Evolutionary conservation across 2,797 vertebrate genomes (phyloP), one percentile per base, ranked within the genome.

Genomic region (Taenioides sp.): DNA sequence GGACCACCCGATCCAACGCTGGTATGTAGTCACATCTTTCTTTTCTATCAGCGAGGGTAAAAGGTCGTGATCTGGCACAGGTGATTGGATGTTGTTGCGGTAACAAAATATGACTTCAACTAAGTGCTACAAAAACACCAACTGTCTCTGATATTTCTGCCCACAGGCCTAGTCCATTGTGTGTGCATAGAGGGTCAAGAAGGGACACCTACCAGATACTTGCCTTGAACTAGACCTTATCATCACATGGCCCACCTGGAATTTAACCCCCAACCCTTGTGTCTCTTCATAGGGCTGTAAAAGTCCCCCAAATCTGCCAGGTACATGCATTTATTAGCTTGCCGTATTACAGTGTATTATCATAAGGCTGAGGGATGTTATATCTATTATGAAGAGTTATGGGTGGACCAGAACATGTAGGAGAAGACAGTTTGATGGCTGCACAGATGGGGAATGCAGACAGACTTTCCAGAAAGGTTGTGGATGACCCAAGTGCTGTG

Each of bases 41-140:
- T 76, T 57, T 23, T 22, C 61, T 47, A 77, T 77, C 81, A 79
- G 80, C 74, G 76, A 73, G 74, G 85, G 86, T 86, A 89, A 88
- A 10, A 80, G 90, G 89, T 91, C 87, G 75, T 72, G 80, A 75
- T 86, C 88, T 84, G 85, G 79, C 86, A 47, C 43, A 90, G 91
- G 88, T 93, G 84, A 87, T 92, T 91, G 89, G 87, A 84, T 92
- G 90, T 92, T 93, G 90, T 90, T 88, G 79, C 89, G 89, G 92
- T 92, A 95, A 94, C 89, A 75, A 63, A 91, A 92, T 84, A 91
- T 91, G 77, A 71, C 57, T 62, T 64, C 74, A 64, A 43, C 87
- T 86, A 85, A 91, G 88, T 83, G 84, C 88, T 89, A 85, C 67
- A 77, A 90, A 92, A 92, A 92, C 87, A 89, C 80, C 85, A 90